Evolutionary conservation across 2,888 invertebrate species (phyloP).

Genomic region (Platerodrilus igneus): DNA sequence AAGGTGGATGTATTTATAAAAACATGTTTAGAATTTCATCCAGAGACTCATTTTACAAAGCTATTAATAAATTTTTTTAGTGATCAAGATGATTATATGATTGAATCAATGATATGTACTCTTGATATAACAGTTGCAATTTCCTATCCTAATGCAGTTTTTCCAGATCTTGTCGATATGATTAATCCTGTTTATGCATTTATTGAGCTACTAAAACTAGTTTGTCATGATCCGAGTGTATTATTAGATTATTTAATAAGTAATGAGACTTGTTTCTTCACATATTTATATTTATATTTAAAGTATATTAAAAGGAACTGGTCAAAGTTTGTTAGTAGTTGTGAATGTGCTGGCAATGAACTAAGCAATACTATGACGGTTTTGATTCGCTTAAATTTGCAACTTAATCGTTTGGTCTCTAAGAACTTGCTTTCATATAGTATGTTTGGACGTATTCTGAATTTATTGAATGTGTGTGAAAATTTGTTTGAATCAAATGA

Average conservation of each 20-base stretch:
- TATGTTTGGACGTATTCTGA: slow-evolving; percentile 80
- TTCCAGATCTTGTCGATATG: slow-evolving; percentile 75
- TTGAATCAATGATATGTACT: slow-evolving; percentile 89
- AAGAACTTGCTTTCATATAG: slow-evolving; percentile 85
- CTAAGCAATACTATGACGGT: slow-evolving; percentile 82
- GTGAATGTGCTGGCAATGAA: slow-evolving; percentile 55
- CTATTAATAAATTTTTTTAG: slow-evolving; percentile 84
- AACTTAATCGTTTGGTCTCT: slow-evolving; percentile 77
- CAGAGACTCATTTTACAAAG: slow-evolving; percentile 81
- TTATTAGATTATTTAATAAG: slow-evolving; percentile 81
- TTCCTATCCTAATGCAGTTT: slow-evolving; percentile 74
- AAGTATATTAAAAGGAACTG: slow-evolving; percentile 81
- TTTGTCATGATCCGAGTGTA: slow-evolving; percentile 75
- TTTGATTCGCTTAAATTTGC: slow-evolving; percentile 69
- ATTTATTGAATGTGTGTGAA: slow-evolving; percentile 78
- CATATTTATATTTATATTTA: slow-evolving; percentile 77
- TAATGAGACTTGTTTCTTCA: slow-evolving; percentile 84
- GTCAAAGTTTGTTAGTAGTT: slow-evolving; percentile 75
- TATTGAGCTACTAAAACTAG: slow-evolving; percentile 77
- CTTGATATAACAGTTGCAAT: slow-evolving; percentile 83
- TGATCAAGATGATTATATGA: slow-evolving; percentile 86
- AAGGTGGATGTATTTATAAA: slow-evolving; percentile 81
- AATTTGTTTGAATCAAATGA: slow-evolving; percentile 81
- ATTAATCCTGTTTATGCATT: slow-evolving; percentile 84
- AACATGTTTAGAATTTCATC: slow-evolving; percentile 76